phyloP scores from a whole-genome alignment of 1,140 invertebrate species.

The Drosophila saltans region DNA sequence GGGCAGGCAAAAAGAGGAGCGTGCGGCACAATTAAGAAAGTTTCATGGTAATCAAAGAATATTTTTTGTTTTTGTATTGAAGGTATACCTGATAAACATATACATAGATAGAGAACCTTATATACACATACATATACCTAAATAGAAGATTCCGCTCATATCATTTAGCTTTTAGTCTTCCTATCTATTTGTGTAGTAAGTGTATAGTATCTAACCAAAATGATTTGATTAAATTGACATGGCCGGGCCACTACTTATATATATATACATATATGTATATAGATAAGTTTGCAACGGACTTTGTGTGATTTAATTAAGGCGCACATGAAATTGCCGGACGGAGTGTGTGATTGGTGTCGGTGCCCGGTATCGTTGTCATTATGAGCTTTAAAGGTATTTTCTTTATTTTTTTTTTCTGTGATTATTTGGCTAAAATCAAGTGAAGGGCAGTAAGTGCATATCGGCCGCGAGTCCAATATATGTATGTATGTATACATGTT shows the following conservation, averaged over 20 bases:
- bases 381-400: background rate
- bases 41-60: background rate
- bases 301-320: constrained; percentile 45
- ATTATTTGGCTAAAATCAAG: background rate
- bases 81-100: constrained; percentile 4
- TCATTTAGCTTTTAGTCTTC: background rate
- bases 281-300: constrained; percentile 41
- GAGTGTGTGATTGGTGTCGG: background rate
- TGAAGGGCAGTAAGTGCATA: background rate
- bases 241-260: background rate
- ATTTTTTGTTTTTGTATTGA: background rate
- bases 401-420: background rate
- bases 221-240: constrained; percentile 9
- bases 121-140: constrained; percentile 2
- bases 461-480: background rate
- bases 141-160: background rate
- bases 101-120: background rate
- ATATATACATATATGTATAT: constrained; percentile 14
- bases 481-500: background rate
- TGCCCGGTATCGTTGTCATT: too few species aligned
- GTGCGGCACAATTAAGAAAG: background rate
- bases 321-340: background rate
- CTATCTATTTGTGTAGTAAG: background rate
- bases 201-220: background rate
- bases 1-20: background rate